Evolutionary conservation across 2,888 invertebrate species (phyloP).

Genomic region (Mythimna vitellina): DNA sequence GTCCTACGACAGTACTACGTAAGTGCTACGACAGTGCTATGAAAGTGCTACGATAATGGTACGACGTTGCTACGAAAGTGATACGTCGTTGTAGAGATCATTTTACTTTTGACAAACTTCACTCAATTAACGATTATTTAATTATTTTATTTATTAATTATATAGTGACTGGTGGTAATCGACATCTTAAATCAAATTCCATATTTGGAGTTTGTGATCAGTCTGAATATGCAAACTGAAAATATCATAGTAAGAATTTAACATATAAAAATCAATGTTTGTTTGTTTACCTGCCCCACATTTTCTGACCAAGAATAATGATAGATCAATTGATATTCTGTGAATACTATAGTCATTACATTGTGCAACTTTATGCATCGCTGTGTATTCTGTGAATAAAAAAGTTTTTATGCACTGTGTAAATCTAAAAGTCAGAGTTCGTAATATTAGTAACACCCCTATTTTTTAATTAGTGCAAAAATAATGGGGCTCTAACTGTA

Average conservation of each 20-base stretch:
- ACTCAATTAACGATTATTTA: too few relatives aligned
- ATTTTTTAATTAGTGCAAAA: too few relatives aligned
- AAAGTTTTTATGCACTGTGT: too few relatives aligned
- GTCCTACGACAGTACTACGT: background rate
- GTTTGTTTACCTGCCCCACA: conserved; percentile 91
- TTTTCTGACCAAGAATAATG: conserved; percentile 95
- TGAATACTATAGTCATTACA: conserved; percentile 94
- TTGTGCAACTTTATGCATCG: conserved; percentile 95
- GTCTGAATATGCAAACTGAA: too few relatives aligned
- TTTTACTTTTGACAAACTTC: too few relatives aligned
- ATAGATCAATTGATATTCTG: conserved; percentile 95
- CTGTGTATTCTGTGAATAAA: conserved; percentile 91
- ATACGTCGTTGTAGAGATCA: background rate
- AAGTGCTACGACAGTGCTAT: background rate
- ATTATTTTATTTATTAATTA: too few relatives aligned
- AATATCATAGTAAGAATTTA: too few relatives aligned
- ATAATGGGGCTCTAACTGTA: too few relatives aligned
- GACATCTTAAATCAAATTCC: too few relatives aligned
- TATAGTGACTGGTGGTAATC: too few relatives aligned
- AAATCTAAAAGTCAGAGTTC: background rate
- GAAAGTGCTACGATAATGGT: background rate
- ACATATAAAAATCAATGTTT: background rate
- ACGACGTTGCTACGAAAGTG: background rate
- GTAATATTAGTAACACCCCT: background rate
- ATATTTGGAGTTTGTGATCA: background rate